Percentiles rank a stretch among this genome's conserved stretches.
Evolutionary conservation across 2,888 invertebrate species (phyloP).

Genomic region (Lissocephala sabroskyi): DNA sequence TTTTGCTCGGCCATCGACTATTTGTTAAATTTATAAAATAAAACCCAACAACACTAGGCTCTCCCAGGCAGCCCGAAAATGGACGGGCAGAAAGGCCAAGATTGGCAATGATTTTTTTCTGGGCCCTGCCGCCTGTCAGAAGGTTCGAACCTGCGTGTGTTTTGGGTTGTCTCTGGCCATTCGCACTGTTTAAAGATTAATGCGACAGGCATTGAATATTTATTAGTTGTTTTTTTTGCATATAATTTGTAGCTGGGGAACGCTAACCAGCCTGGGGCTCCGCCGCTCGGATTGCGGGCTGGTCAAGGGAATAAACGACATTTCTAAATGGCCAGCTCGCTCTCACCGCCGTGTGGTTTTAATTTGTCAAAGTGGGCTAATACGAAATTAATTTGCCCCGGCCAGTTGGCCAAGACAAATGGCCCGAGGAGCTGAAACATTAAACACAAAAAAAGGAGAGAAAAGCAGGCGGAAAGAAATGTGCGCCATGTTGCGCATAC

Average conservation of each 20-base stretch:
- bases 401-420: constrained; percentile 51
- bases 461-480: neutral
- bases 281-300: too few relatives aligned
- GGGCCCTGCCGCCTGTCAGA: neutral
- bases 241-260: constrained; percentile 51
- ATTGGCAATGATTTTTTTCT: constrained; percentile 50
- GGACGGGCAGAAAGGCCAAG: constrained; percentile 31
- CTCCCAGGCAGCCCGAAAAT: neutral
- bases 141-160: neutral
- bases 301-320: too few relatives aligned
- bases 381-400: constrained; percentile 57
- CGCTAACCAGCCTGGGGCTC: too few relatives aligned
- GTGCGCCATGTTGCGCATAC: constrained; percentile 1
- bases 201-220: constrained; percentile 63
- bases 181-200: constrained; percentile 60
- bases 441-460: constrained; percentile 38
- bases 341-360: constrained; percentile 45
- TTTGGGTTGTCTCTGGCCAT: constrained; percentile 18
- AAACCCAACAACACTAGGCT: constrained; percentile 25
- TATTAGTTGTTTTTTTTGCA: constrained; percentile 62
- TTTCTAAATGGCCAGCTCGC: too few relatives aligned
- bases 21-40: constrained; percentile 64
- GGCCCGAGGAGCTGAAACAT: constrained; percentile 61
- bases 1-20: constrained; percentile 51
- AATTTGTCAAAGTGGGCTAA: constrained; percentile 63